Evolutionary conservation across 1,140 invertebrate species (phyloP).

Genomic region (Varroa destructor): DNA sequence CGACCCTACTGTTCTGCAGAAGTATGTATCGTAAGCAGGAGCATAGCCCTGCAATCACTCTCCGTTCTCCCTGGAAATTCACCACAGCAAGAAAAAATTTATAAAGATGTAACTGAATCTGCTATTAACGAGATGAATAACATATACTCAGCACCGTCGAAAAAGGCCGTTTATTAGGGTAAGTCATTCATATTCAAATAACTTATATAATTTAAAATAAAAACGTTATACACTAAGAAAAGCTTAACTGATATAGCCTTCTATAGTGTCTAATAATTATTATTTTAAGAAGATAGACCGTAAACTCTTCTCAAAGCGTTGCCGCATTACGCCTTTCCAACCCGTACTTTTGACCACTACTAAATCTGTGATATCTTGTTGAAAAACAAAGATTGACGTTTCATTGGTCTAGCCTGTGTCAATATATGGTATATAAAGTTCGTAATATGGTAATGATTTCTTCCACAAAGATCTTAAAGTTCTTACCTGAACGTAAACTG

Average conservation of each 20-base stretch:
- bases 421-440: neutral
- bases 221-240: neutral
- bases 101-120: neutral
- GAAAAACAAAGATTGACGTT: neutral
- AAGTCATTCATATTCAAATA: neutral
- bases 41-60: constrained; percentile 11
- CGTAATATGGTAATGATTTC: neutral
- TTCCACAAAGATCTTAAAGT: neutral
- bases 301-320: too few relatives aligned
- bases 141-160: neutral
- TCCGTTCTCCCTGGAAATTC: constrained; percentile 1
- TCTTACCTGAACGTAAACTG: neutral
- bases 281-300: too few relatives aligned
- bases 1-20: neutral
- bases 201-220: neutral
- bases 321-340: too few relatives aligned
- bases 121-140: neutral
- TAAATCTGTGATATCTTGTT: neutral
- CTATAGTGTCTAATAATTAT: too few relatives aligned
- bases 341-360: neutral
- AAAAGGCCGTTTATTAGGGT: neutral
- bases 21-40: neutral
- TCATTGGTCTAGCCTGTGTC: neutral
- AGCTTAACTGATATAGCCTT: neutral
- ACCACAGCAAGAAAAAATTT: neutral